Conservation (phyloP, 2,797 vertebrate species). For the Spea hammondii region DNA sequence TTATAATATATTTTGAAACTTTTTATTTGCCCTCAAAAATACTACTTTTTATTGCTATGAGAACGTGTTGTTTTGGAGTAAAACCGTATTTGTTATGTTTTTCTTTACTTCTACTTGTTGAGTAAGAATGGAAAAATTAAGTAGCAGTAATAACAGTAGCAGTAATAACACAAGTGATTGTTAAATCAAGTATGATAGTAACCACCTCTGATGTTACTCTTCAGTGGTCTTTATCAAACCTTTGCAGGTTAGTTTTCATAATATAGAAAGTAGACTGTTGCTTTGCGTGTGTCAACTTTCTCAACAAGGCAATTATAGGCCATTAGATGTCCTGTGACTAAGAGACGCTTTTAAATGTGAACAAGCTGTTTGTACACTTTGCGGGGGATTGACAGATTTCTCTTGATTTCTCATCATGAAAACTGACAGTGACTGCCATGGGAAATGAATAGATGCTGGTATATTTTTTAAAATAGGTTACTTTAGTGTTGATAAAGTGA, state of each 20-base stretch:
- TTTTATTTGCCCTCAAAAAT: no score
- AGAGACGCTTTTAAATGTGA: slow-evolving; percentile 35
- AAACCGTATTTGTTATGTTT: no score
- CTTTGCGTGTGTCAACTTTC: slow-evolving; percentile 22
- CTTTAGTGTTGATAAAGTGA: slow-evolving; percentile 20
- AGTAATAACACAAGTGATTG: no score
- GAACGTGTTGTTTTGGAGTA: no score
- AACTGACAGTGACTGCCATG: slow-evolving; percentile 31
- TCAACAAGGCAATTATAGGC: slow-evolving; percentile 35
- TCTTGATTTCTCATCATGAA: slow-evolving; percentile 40
- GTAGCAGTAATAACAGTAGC: no score
- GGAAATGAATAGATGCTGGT: slow-evolving; percentile 41
- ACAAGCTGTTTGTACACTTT: slow-evolving; percentile 38
- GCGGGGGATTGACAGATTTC: slow-evolving; percentile 40
- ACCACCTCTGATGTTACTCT: no score
- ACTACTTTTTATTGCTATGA: no score
- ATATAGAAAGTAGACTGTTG: slow-evolving; percentile 14
- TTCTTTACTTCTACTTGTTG: no score
- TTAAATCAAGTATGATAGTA: no score
- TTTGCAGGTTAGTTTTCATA: slow-evolving; percentile 16
- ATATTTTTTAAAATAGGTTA: slow-evolving; percentile 12
- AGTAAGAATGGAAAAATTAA: no score
- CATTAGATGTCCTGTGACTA: slow-evolving; percentile 34
- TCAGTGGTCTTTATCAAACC: neutral
- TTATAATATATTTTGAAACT: no score